phyloP scores from a whole-genome alignment of 2,797 vertebrate species.

The Muscicapa striata region DNA sequence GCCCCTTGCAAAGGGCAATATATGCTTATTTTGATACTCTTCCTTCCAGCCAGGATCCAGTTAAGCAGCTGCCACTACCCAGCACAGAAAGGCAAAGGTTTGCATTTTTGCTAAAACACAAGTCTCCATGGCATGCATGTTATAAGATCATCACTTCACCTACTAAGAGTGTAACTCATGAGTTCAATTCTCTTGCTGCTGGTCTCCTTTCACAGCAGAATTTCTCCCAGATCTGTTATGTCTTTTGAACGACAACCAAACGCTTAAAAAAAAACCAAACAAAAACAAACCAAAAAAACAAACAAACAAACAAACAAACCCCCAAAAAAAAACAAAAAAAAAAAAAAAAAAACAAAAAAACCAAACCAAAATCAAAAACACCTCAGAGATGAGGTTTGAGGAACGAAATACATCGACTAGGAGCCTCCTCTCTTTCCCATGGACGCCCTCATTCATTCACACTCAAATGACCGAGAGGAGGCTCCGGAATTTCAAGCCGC shows the following conservation, averaged over 20 bases:
- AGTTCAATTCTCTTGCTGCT: not conserved
- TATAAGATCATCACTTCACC: not conserved
- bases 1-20: not conserved
- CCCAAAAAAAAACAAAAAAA: too few relatives aligned
- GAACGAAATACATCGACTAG: too few relatives aligned
- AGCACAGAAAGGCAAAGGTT: not conserved
- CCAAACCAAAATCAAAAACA: too few relatives aligned
- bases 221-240: not conserved
- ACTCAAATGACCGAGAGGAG: too few relatives aligned
- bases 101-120: not conserved
- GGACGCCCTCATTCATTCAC: too few relatives aligned
- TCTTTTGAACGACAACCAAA: not conserved
- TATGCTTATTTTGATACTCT: not conserved
- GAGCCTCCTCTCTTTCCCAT: too few relatives aligned
- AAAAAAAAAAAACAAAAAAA: too few relatives aligned
- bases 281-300: too few relatives aligned
- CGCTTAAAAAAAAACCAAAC: not conserved
- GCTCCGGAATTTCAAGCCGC: too few relatives aligned
- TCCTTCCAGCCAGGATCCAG: not conserved
- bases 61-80: not conserved
- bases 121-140: fast-evolving
- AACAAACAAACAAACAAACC: too few relatives aligned
- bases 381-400: too few relatives aligned
- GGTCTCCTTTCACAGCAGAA: not conserved
- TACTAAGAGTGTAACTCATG: fast-evolving